These are phyloP conservation scores for Drosophila kanekoi DNA, from an alignment of 2,888 invertebrate species.

Conservation along the genomic window DNA sequence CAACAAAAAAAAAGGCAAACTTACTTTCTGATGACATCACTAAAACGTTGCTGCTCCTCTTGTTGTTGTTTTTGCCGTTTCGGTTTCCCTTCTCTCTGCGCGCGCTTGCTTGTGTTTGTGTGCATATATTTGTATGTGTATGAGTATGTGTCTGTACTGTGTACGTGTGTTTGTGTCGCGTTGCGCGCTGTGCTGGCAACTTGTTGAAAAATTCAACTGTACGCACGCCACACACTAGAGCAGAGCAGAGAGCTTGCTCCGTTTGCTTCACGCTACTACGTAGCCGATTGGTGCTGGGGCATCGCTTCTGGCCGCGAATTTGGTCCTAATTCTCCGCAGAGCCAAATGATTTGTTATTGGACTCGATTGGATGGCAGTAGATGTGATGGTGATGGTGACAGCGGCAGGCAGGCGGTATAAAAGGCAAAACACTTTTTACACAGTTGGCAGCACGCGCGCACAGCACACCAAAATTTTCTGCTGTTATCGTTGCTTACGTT, in stretches of 20 bases:
- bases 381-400: neutral
- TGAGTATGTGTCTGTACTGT: conserved; percentile 14
- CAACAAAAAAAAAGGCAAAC: conserved; percentile 58
- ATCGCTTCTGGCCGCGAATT: conserved; percentile 16
- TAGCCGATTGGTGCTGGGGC: conserved; percentile 17
- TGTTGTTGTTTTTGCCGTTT: conserved; percentile 37
- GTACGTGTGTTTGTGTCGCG: conserved; percentile 49
- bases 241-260: conserved; percentile 8
- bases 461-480: conserved; percentile 58
- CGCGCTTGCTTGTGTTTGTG: conserved; percentile 33
- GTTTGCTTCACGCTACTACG: conserved; percentile 12
- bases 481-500: conserved; percentile 69
- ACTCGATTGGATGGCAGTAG: conserved; percentile 15
- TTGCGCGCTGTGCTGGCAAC: conserved; percentile 79
- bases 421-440: conserved; percentile 47
- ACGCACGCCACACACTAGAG: conserved; percentile 47
- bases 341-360: conserved; percentile 22
- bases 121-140: conserved; percentile 25
- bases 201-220: conserved; percentile 73
- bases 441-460: conserved; percentile 75
- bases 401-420: conserved; percentile 29
- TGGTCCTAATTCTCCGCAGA: conserved; percentile 13
- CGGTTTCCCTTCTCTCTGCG: conserved; percentile 51
- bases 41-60: conserved; percentile 70
- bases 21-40: conserved; percentile 81